Percentiles rank a stretch among this genome's conserved stretches.
Evolutionary conservation across 2,888 invertebrate species (phyloP).

Genomic region (Acleris literana): DNA sequence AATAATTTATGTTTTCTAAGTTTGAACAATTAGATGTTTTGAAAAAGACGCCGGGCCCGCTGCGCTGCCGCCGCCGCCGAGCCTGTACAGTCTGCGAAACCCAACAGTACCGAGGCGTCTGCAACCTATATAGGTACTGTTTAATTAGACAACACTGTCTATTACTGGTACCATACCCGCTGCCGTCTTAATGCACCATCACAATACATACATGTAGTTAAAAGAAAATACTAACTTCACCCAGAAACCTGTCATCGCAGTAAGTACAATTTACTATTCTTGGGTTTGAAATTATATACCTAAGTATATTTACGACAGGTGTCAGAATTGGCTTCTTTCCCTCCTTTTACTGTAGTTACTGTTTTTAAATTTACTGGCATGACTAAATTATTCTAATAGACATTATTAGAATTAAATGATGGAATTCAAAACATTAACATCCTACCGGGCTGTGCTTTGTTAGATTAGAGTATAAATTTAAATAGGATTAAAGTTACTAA

Average conservation of each 20-base stretch:
- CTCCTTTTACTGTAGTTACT: not conserved
- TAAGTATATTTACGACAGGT: too few relatives aligned
- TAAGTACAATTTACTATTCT: too few relatives aligned
- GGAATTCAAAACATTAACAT: slow-evolving; percentile 33
- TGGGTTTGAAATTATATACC: too few relatives aligned
- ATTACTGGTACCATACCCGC: too few relatives aligned
- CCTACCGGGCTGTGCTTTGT: slow-evolving; percentile 15
- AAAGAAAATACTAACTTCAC: too few relatives aligned
- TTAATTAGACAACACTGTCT: slow-evolving; percentile 52
- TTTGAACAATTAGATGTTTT: not conserved
- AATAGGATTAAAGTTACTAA: slow-evolving; percentile 63
- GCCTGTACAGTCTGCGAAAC: slow-evolving; percentile 1
- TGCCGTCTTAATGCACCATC: slow-evolving; percentile 3
- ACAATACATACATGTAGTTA: not conserved
- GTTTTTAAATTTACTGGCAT: slow-evolving; percentile 6
- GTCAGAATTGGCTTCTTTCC: too few relatives aligned
- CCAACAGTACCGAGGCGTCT: slow-evolving; percentile 28
- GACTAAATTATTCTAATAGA: not conserved
- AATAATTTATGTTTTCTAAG: not conserved
- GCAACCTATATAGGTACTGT: slow-evolving; percentile 39
- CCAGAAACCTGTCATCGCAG: too few relatives aligned
- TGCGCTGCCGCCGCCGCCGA: not conserved
- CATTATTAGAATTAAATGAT: slow-evolving; percentile 2
- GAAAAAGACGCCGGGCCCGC: slow-evolving; percentile 2
- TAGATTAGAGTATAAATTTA: slow-evolving; percentile 50